Conservation (phyloP, 2,888 invertebrate genomes). For the Oligia fasciuncula region DNA sequence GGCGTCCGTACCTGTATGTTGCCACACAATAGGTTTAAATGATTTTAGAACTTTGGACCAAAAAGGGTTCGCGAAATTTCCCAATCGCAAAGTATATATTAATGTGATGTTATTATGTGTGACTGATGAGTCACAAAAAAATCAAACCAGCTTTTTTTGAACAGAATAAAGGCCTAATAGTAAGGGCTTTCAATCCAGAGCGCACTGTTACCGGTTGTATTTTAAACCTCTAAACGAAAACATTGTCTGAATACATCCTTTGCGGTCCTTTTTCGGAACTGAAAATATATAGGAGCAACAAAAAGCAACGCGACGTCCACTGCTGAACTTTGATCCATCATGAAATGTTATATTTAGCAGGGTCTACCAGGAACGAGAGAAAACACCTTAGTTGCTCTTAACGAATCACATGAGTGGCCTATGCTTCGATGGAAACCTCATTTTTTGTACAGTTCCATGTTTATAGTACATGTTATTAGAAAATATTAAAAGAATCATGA, state of each 20-base stretch:
- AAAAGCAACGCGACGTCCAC: neutral
- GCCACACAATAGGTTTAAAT: neutral
- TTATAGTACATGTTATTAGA: neutral
- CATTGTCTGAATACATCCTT: neutral
- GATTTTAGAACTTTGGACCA: neutral
- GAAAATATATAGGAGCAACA: neutral
- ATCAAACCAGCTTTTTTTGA: neutral
- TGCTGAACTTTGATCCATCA: neutral
- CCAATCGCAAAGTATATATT: neutral
- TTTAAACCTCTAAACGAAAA: conserved; percentile 10
- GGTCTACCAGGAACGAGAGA: neutral
- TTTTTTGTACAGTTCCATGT: neutral
- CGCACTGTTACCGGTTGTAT: neutral
- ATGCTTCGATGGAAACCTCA: neutral
- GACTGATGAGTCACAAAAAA: neutral
- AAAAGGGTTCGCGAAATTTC: neutral
- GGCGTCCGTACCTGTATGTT: neutral
- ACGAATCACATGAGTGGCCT: neutral
- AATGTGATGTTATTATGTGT: neutral
- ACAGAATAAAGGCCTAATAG: neutral
- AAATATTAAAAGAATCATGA: neutral
- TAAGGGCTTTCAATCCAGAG: neutral
- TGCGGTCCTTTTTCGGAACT: neutral
- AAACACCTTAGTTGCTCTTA: neutral
- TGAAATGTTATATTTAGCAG: neutral